phyloP scores from a whole-genome alignment of 2,797 vertebrate species.

The Ficedula albicollis region DNA sequence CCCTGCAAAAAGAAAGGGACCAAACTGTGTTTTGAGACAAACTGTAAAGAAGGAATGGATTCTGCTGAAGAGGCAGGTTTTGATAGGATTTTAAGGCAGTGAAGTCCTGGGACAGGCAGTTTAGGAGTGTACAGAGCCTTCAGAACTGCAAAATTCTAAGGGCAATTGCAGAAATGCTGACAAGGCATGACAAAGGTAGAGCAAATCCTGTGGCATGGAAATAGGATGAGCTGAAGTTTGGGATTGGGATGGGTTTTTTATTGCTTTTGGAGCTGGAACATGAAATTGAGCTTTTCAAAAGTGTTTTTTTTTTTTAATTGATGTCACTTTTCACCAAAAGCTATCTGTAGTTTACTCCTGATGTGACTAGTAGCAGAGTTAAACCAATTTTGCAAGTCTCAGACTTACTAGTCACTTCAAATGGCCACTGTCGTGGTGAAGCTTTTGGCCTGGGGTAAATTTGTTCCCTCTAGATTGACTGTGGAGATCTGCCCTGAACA shows the following conservation, averaged over 20 bases:
- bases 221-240: background rate
- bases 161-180: background rate
- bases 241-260: accelerated
- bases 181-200: background rate
- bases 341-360: background rate
- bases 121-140: background rate
- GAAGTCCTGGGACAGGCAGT: background rate
- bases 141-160: background rate
- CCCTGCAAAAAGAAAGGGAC: background rate
- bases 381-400: background rate
- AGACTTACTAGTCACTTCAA: background rate
- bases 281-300: background rate
- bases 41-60: background rate
- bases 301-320: background rate
- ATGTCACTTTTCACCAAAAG: background rate
- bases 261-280: background rate
- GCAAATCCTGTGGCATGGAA: background rate
- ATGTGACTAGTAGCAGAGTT: background rate
- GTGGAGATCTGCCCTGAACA: background rate
- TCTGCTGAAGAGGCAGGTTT: background rate
- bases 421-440: background rate
- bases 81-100: background rate
- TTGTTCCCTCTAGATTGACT: background rate
- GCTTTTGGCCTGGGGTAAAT: background rate
- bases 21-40: background rate